These are phyloP conservation scores for Galaxias olidus DNA, from an alignment of 2,797 vertebrate species.

Conservation along the genomic window DNA sequence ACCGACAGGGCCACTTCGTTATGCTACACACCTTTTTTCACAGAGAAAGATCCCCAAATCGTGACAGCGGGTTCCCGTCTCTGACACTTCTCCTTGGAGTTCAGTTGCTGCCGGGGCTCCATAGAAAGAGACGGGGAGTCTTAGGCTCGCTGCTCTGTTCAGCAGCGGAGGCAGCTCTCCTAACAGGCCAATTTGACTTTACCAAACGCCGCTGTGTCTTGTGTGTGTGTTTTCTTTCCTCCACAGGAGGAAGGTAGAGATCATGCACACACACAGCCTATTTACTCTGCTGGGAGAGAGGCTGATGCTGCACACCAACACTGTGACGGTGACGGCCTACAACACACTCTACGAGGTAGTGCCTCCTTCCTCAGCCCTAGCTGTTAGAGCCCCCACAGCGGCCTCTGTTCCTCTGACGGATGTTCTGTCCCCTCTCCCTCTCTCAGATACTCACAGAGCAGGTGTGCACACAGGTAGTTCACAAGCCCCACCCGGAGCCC, in stretches of 20 bases:
- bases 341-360: constrained; percentile 94
- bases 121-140: constrained; percentile 38
- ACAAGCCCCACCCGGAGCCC: constrained; percentile 92
- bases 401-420: neutral
- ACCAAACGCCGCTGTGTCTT: constrained; percentile 4
- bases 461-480: constrained; percentile 93
- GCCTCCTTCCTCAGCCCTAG: too few species aligned
- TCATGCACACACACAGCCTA: constrained; percentile 97
- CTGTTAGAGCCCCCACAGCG: neutral
- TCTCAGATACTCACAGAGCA: constrained; percentile 93
- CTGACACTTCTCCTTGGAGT: constrained; percentile 58
- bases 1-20: constrained; percentile 63
- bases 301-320: constrained; percentile 90
- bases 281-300: constrained; percentile 94
- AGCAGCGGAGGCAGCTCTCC: constrained; percentile 51
- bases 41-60: constrained; percentile 45
- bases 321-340: constrained; percentile 90
- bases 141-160: constrained; percentile 46
- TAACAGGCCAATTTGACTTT: constrained; percentile 54
- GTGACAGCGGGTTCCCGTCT: constrained; percentile 56
- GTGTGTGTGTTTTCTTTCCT: constrained; percentile 34
- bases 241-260: constrained; percentile 93
- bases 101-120: constrained; percentile 24
- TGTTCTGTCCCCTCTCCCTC: constrained; percentile 6
- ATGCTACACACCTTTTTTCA: constrained; percentile 47